These are phyloP conservation scores for Atherinosoma microstoma DNA, from an alignment of 2,797 vertebrate species.

Conservation along the genomic window DNA sequence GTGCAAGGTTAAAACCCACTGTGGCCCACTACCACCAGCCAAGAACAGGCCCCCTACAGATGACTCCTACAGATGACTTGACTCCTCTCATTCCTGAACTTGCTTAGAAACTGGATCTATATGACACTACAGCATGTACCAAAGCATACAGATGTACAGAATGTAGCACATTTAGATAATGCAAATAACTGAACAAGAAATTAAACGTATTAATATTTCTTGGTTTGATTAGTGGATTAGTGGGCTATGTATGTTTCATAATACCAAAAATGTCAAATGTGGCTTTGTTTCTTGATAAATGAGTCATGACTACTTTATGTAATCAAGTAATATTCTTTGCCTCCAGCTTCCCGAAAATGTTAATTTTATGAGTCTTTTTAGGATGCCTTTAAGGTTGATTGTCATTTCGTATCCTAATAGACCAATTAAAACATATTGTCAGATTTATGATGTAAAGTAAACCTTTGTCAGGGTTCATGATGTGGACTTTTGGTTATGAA, in stretches of 20 bases:
- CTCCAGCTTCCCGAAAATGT: background rate
- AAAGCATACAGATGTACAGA: slow-evolving; percentile 8
- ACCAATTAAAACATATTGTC: background rate
- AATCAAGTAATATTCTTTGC: background rate
- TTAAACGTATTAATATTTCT: background rate
- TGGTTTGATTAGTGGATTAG: background rate
- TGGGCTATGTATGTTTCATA: background rate
- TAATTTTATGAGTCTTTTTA: background rate
- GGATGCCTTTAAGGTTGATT: background rate
- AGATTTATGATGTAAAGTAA: background rate
- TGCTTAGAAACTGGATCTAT: slow-evolving; percentile 20
- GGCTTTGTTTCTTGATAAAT: background rate
- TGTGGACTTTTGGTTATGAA: too few relatives aligned
- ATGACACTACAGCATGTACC: background rate
- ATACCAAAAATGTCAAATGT: background rate
- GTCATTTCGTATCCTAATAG: background rate
- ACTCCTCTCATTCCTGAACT: slow-evolving; percentile 10
- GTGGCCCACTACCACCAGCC: slow-evolving; percentile 40
- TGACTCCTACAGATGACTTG: background rate
- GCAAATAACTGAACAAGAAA: background rate
- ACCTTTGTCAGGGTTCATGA: background rate
- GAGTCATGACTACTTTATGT: background rate
- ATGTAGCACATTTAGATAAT: background rate
- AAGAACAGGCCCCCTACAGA: slow-evolving; percentile 21
- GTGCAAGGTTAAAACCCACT: slow-evolving; percentile 48